Conservation (phyloP, 2,888 invertebrate genomes). For the Cotesia congregata region DNA sequence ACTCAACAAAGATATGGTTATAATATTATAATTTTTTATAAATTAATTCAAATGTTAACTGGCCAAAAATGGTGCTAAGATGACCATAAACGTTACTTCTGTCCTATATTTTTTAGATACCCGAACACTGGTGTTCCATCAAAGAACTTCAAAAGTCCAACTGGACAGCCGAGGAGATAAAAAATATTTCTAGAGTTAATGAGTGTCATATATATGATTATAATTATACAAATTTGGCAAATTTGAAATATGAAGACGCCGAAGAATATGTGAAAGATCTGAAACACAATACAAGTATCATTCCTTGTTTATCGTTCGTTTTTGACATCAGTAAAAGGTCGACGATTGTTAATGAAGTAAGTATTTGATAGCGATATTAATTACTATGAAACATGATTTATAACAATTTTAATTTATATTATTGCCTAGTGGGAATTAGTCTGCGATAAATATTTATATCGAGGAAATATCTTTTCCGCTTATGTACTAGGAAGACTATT, state of each 20-base stretch:
- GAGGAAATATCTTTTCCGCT: conserved; percentile 71
- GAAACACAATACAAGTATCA: neutral
- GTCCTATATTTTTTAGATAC: neutral
- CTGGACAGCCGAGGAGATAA: neutral
- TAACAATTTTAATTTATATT: no score
- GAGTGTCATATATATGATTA: neutral
- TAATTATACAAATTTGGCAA: neutral
- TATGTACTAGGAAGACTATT: conserved; percentile 60
- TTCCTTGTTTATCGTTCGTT: neutral
- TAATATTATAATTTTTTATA: no score
- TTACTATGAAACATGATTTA: no score
- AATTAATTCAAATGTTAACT: no score
- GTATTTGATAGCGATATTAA: neutral
- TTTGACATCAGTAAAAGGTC: neutral
- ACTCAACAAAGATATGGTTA: no score
- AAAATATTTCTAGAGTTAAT: neutral
- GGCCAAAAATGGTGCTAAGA: no score
- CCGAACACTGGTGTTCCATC: neutral
- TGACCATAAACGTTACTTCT: no score
- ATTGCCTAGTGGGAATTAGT: neutral
- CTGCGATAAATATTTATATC: conserved; percentile 43
- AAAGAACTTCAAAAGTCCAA: neutral
- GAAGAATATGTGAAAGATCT: neutral
- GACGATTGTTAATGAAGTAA: neutral
- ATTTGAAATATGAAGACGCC: neutral